Conservation (phyloP, 1,140 invertebrate genomes). For the Nebria ingens region DNA sequence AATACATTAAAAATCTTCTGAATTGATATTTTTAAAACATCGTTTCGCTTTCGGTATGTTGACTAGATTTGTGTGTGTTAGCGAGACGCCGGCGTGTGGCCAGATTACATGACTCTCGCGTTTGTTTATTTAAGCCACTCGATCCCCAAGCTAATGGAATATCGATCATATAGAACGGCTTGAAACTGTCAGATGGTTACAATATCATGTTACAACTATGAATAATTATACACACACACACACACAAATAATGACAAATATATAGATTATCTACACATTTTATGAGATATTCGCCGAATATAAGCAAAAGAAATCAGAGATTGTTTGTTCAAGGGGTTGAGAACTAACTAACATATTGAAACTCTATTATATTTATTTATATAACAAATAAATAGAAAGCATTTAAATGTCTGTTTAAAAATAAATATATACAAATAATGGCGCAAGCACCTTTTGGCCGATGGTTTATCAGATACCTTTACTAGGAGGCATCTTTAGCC, state of each 20-base stretch:
- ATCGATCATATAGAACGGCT: slow-evolving; percentile 25
- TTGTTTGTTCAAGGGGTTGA: too few species aligned
- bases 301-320: not conserved
- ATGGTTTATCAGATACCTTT: too few species aligned
- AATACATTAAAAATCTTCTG: slow-evolving; percentile 10
- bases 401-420: too few species aligned
- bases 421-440: too few species aligned
- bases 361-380: not conserved
- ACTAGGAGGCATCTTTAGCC: too few species aligned
- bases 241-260: not conserved
- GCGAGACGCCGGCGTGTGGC: slow-evolving; percentile 19
- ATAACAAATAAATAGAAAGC: too few species aligned
- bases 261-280: not conserved
- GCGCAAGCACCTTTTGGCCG: too few species aligned
- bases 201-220: not conserved
- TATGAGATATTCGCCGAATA: not conserved
- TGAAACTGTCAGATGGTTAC: slow-evolving; percentile 9
- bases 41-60: slow-evolving; percentile 13
- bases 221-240: not conserved
- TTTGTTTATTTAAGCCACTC: slow-evolving; percentile 16
- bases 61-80: slow-evolving; percentile 13
- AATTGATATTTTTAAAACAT: slow-evolving; percentile 20
- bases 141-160: slow-evolving; percentile 26
- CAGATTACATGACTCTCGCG: slow-evolving; percentile 22
- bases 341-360: too few species aligned